These are phyloP conservation scores for Cremastobaeus sp. DNA, from an alignment of 2,888 invertebrate species.

Conservation along the genomic window DNA sequence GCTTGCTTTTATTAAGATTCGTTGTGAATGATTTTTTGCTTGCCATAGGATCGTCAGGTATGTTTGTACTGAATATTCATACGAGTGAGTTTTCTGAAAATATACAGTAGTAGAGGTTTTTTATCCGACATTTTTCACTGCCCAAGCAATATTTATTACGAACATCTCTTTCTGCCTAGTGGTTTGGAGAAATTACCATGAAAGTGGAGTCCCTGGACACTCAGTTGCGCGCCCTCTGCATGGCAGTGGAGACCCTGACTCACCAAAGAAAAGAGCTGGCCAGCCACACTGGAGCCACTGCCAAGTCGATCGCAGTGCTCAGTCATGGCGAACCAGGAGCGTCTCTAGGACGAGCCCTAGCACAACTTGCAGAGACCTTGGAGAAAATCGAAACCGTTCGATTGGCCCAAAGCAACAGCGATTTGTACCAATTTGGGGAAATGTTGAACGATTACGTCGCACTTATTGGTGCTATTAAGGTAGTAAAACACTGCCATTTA, in stretches of 20 bases:
- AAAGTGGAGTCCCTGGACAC: conserved; percentile 94
- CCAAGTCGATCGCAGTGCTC: conserved; percentile 92
- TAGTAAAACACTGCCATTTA: no score
- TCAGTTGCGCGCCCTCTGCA: conserved; percentile 91
- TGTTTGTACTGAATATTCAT: no score
- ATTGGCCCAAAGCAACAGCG: conserved; percentile 95
- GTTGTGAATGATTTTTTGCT: conserved; percentile 70
- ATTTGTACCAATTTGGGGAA: conserved; percentile 96
- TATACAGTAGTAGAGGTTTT: no score
- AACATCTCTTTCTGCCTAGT: conserved; percentile 81
- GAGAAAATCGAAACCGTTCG: conserved; percentile 91
- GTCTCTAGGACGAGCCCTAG: conserved; percentile 91
- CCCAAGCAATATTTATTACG: no score
- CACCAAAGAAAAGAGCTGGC: conserved; percentile 91
- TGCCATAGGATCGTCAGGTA: conserved; percentile 72
- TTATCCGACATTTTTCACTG: no score
- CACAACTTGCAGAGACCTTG: conserved; percentile 88
- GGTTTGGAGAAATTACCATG: conserved; percentile 98
- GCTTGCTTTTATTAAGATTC: conserved; percentile 60
- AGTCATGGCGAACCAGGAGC: conserved; percentile 96
- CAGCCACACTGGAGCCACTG: conserved; percentile 87
- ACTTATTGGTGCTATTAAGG: conserved; percentile 94
- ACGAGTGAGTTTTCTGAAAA: no score
- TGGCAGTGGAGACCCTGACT: conserved; percentile 92
- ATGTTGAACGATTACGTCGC: conserved; percentile 96